These are phyloP conservation scores for Ciconia boyciana DNA, from an alignment of 2,113 vertebrate species.

Conservation along the genomic window DNA sequence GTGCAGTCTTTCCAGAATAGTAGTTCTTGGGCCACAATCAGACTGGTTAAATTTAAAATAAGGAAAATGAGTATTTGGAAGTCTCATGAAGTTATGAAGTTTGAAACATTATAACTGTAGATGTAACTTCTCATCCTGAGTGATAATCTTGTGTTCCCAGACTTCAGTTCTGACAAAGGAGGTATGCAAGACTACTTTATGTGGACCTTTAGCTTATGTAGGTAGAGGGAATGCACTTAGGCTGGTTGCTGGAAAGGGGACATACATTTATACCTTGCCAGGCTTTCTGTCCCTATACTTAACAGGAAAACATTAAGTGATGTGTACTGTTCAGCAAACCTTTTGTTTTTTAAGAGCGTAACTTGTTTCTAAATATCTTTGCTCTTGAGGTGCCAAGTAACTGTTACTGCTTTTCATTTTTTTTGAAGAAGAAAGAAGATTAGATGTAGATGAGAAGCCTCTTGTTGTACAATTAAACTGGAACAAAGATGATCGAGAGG, in stretches of 20 bases:
- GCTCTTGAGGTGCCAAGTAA: slow-evolving; percentile 26
- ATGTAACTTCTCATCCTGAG: background rate
- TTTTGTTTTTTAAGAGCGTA: background rate
- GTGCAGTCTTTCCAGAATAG: background rate
- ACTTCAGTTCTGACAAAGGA: background rate
- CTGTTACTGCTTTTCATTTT: background rate
- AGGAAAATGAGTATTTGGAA: background rate
- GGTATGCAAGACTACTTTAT: background rate
- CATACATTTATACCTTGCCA: background rate
- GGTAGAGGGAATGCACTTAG: background rate
- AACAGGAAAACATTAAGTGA: background rate
- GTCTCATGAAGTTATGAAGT: background rate
- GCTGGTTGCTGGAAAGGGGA: background rate
- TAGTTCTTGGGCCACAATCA: background rate
- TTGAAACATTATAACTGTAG: background rate
- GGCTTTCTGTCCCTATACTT: background rate
- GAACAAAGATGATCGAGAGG: slow-evolving; percentile 98
- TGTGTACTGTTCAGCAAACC: background rate
- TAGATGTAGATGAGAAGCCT: slow-evolving; percentile 96
- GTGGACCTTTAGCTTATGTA: background rate
- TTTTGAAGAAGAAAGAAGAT: slow-evolving; percentile 96
- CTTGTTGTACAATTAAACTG: slow-evolving; percentile 97
- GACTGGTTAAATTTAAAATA: background rate
- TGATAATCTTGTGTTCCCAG: background rate
- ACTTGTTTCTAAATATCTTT: background rate